Evolutionary conservation across 2,113 vertebrate species (phyloP).

Genomic region (Macquaria ambigua): DNA sequence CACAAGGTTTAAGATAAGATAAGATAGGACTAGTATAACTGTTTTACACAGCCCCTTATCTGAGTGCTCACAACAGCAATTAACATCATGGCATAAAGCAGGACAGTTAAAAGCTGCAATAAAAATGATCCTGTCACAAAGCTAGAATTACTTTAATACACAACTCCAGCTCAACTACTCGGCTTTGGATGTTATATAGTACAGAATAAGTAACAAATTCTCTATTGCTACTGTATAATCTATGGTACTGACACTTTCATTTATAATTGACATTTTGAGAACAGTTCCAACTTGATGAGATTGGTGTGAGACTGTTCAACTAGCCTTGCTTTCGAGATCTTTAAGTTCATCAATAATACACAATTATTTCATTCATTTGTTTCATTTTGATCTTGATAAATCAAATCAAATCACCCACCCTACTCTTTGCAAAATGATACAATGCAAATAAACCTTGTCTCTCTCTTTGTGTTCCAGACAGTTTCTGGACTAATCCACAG

Average conservation of each 20-base stretch:
- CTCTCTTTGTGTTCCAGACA: constrained; percentile 47
- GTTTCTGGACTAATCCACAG: constrained; percentile 81
- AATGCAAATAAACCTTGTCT: background rate
- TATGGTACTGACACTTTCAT: too few species aligned
- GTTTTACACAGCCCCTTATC: background rate
- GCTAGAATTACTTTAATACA: background rate
- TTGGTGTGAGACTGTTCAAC: background rate
- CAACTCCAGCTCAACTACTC: background rate
- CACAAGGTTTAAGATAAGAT: background rate
- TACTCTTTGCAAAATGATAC: background rate
- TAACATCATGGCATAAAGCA: background rate
- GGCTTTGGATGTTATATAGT: background rate
- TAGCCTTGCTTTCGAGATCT: background rate
- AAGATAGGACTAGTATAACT: background rate
- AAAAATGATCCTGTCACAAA: background rate
- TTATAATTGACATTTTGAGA: background rate
- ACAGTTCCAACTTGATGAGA: background rate
- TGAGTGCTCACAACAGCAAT: background rate
- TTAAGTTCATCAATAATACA: background rate
- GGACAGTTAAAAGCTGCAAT: background rate
- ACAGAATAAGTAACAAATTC: background rate
- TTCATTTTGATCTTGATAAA: background rate
- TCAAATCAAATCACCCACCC: background rate
- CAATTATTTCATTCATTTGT: too few species aligned
- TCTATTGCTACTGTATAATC: too few species aligned